phyloP scores from a whole-genome alignment of 2,113 vertebrate genomes.

The Hippopotamus amphibius region DNA sequence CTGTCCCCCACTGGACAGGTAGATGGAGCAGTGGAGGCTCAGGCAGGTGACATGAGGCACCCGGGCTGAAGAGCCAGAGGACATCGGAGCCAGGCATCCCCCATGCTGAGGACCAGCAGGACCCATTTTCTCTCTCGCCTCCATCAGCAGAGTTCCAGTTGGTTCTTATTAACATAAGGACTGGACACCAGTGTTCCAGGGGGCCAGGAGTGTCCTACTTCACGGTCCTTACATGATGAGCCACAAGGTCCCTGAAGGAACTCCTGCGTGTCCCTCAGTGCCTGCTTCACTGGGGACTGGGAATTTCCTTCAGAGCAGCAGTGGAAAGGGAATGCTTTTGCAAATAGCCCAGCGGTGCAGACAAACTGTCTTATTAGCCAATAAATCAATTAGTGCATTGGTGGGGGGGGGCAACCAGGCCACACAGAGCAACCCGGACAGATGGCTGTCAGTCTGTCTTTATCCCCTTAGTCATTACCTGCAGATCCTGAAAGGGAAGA shows the following conservation, averaged over 20 bases:
- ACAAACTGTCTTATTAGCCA: neutral
- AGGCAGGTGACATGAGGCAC: accelerated
- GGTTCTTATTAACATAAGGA: neutral
- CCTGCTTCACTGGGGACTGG: neutral
- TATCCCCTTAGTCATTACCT: neutral
- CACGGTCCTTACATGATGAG: neutral
- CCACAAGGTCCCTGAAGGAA: neutral
- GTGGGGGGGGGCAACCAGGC: neutral
- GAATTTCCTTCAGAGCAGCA: neutral
- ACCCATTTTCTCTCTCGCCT: neutral
- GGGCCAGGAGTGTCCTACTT: neutral
- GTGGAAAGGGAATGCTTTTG: neutral
- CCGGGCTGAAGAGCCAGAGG: neutral
- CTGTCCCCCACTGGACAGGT: neutral
- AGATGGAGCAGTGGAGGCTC: neutral
- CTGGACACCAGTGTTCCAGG: neutral
- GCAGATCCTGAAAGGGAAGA: neutral
- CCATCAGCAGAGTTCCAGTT: neutral
- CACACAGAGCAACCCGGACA: neutral
- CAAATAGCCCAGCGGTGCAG: neutral
- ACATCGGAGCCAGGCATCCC: accelerated
- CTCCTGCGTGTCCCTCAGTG: neutral
- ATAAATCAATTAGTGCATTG: neutral
- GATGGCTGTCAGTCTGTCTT: neutral
- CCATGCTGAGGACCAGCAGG: neutral